These are phyloP conservation scores for Drosophila ananassae DNA, from an alignment of 1,140 invertebrate species.

Conservation along the genomic window DNA sequence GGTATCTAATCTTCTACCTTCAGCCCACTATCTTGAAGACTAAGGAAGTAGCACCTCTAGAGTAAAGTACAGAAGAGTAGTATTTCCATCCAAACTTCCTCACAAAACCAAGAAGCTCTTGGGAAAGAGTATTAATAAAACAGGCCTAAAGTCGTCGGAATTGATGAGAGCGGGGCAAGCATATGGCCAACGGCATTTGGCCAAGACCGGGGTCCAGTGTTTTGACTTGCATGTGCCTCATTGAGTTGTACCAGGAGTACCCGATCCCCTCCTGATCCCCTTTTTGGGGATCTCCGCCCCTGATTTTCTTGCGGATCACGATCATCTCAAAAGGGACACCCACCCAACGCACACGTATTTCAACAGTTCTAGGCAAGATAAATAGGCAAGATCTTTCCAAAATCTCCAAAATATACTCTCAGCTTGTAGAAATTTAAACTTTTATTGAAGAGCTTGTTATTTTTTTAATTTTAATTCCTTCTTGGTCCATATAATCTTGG, in stretches of 20 bases:
- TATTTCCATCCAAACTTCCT: no score
- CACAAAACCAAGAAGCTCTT: neutral
- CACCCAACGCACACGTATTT: constrained; percentile 51
- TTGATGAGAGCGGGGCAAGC: constrained; percentile 42
- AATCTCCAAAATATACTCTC: no score
- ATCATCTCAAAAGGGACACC: constrained; percentile 59
- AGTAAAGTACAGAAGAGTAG: no score
- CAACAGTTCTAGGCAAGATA: constrained; percentile 5
- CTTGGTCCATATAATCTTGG: neutral
- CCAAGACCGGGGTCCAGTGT: constrained; percentile 24
- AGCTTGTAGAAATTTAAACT: no score
- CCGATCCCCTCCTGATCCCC: no score
- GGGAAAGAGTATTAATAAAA: constrained; percentile 7
- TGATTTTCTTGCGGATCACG: constrained; percentile 30
- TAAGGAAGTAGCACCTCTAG: no score
- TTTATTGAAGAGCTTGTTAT: no score
- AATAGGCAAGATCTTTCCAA: constrained; percentile 4
- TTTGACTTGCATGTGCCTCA: constrained; percentile 55
- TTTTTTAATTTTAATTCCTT: neutral
- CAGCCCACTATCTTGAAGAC: no score
- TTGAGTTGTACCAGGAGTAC: constrained; percentile 32
- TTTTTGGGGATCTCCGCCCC: no score
- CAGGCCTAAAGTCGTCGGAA: constrained; percentile 30
- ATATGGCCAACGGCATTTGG: constrained; percentile 26
- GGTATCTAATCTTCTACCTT: no score